Base-by-base conservation (phyloP, 2,888 invertebrate species). In the Neelides folsomi region DNA sequence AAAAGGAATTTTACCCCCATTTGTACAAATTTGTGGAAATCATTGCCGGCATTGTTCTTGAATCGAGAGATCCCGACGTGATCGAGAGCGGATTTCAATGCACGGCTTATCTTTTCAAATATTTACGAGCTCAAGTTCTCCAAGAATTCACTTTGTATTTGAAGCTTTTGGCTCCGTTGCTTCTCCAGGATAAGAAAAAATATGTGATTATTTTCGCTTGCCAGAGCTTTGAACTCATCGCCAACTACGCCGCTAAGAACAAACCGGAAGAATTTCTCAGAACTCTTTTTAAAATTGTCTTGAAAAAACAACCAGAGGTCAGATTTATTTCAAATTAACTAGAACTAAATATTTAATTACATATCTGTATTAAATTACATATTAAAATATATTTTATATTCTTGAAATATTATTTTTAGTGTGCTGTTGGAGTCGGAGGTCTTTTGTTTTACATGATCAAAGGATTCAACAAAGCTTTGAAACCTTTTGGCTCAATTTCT, bases 211-310 rank as follows among this genome's bases (percentile, higher is more conserved):
- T 84, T 67, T 97, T 95, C 77, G 92, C 94, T 4, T 89, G 92
- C 0, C 93, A 95, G 72, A 87, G 92, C 71, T 94, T 95, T 75
- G 86, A 94, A 1, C 95, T 90, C 75, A 83, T 97, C 1, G 85
- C 90, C 2, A 76, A 94, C 59, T 89, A 89, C 75, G 81, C 88
- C 10, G 82, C 80, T 62, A 85, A 92, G 65, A 83, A 82, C 65
- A 77, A 79, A 52, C 54, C 57, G 8, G 40, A 47, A 12, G 49
- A 49, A n/a, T 61, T 60, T 54, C 49, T 58, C 36, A 51, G 53
- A 10, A 47, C 56, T 13, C n/a, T 57, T 4, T 56, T 53, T 46
- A 48, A 47, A 49, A 44, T 50, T 42, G 54, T 60, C 37, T 47
- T 57, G 16, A 46, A 41, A 47, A 53, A 57, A 38, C 46, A 58